phyloP scores from a whole-genome alignment of 2,113 vertebrate genomes.

The Cyprinodon variegatus region DNA sequence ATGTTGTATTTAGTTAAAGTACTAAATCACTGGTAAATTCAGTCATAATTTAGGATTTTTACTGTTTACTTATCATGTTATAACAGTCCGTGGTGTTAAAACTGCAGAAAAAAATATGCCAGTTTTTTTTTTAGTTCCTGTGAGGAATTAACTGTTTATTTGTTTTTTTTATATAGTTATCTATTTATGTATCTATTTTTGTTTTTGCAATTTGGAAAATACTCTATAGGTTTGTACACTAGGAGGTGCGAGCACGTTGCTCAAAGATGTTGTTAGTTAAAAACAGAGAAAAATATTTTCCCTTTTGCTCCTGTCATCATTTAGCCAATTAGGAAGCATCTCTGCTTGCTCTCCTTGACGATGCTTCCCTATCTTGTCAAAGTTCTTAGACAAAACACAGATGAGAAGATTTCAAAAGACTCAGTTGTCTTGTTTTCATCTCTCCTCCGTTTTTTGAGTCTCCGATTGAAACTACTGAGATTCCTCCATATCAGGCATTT shows the following conservation, averaged over 20 bases:
- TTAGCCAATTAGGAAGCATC: not conserved
- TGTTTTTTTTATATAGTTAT: no score
- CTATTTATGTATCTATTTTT: no score
- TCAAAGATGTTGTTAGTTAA: not conserved
- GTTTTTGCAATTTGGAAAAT: not conserved
- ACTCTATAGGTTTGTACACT: not conserved
- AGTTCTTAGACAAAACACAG: not conserved
- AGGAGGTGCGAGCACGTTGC: not conserved
- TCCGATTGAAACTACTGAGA: not conserved
- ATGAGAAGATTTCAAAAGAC: constrained; percentile 1
- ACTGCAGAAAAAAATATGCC: no score
- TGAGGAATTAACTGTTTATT: not conserved
- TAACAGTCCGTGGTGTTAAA: no score
- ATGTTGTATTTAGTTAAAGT: no score
- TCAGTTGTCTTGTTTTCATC: not conserved
- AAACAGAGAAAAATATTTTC: constrained; percentile 1
- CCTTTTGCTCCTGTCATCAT: not conserved
- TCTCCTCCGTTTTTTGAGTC: not conserved
- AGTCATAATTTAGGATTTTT: not conserved
- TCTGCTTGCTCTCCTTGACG: not conserved
- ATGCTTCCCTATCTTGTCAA: not conserved
- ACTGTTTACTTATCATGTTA: not conserved
- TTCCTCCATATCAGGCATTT: not conserved
- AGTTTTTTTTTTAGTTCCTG: not conserved
- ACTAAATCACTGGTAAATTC: not conserved